These are phyloP conservation scores for Terrapene triunguis DNA, from an alignment of 2,113 vertebrate genomes.

Conservation along the genomic window DNA sequence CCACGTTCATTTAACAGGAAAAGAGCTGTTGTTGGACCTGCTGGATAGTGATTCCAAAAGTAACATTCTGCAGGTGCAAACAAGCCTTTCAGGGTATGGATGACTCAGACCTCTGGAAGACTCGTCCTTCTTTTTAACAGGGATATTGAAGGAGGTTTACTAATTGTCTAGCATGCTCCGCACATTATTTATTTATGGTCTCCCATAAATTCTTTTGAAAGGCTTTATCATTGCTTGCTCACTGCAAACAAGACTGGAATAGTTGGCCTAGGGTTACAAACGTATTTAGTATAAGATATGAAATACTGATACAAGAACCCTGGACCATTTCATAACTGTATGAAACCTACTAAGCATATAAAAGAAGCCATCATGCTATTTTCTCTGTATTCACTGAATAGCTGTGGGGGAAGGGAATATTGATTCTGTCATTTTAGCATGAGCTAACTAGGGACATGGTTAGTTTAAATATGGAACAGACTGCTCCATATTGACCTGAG, in stretches of 20 bases:
- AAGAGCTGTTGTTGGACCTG: neutral
- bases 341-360: neutral
- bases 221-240: slow-evolving; percentile 22
- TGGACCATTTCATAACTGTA: neutral
- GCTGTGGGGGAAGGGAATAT: neutral
- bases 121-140: neutral
- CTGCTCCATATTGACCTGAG: neutral
- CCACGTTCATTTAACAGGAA: neutral
- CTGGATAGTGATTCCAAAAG: neutral
- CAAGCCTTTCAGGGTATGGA: neutral
- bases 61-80: neutral
- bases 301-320: neutral
- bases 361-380: neutral
- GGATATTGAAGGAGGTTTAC: neutral
- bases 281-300: neutral
- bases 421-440: neutral
- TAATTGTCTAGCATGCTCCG: neutral
- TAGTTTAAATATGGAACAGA: neutral
- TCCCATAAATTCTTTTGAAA: slow-evolving; percentile 21
- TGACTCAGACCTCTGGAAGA: neutral
- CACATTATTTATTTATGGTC: neutral
- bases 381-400: neutral
- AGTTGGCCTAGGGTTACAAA: neutral
- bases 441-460: neutral
- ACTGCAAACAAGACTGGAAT: slow-evolving; percentile 19